phyloP scores from a whole-genome alignment of 2,888 invertebrate species.

The Xylota segnis region DNA sequence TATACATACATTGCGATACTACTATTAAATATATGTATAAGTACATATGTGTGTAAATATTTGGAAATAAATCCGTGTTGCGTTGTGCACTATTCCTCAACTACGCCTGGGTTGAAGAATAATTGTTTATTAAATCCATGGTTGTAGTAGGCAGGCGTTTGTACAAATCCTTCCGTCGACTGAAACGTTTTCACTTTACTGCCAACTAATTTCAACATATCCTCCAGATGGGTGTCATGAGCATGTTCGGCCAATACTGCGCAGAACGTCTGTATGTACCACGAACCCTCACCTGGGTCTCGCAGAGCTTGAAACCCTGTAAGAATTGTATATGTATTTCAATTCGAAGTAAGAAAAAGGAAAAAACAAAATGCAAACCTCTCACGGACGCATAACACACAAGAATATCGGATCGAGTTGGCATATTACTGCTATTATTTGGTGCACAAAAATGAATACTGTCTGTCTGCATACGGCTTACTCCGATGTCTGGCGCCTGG shows the following conservation, averaged over 20 bases:
- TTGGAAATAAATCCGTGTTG: not conserved
- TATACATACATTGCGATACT: no score
- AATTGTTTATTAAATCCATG: conserved; percentile 88
- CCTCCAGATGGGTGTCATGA: conserved; percentile 87
- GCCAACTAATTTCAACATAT: conserved; percentile 88
- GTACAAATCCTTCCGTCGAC: conserved; percentile 83
- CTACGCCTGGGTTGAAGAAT: conserved; percentile 88
- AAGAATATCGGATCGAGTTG: conserved; percentile 87
- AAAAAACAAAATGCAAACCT: conserved; percentile 80
- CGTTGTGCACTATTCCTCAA: conserved; percentile 49
- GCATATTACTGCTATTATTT: conserved; percentile 66
- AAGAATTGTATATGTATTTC: conserved; percentile 20
- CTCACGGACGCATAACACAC: conserved; percentile 88
- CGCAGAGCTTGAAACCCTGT: conserved; percentile 85
- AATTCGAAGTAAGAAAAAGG: no score
- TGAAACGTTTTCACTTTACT: conserved; percentile 83
- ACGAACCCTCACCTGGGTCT: conserved; percentile 87
- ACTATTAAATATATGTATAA: not conserved
- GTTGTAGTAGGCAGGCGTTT: conserved; percentile 88
- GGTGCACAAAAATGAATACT: conserved; percentile 32
- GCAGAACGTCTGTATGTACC: conserved; percentile 90
- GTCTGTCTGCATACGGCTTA: conserved; percentile 71
- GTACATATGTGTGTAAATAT: not conserved
- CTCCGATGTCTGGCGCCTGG: conserved; percentile 81
- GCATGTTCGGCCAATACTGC: conserved; percentile 88